phyloP scores from a whole-genome alignment of 2,888 invertebrate genomes.

The Machimus rusticus region DNA sequence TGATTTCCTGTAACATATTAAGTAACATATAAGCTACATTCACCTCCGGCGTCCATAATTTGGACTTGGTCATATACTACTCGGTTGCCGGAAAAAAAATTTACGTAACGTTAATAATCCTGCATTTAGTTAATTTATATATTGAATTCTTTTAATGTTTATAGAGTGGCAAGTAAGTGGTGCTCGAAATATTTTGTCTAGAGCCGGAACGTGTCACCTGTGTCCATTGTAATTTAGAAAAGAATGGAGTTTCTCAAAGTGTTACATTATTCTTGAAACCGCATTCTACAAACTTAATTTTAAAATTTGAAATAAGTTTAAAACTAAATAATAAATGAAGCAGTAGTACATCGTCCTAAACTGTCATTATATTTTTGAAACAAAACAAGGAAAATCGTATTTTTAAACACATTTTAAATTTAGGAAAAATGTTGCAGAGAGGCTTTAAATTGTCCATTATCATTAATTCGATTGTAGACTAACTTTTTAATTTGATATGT shows the following conservation, averaged over 20 bases:
- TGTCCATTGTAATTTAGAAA: neutral
- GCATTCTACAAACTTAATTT: neutral
- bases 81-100: conserved; percentile 53
- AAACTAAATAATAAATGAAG: neutral
- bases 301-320: neutral
- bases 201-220: neutral
- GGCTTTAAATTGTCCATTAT: neutral
- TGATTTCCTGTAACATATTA: neutral
- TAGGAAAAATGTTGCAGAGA: neutral
- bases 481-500: neutral
- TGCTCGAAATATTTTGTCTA: neutral
- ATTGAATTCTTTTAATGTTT: neutral
- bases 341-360: neutral
- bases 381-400: neutral
- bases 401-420: neutral
- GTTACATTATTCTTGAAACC: neutral
- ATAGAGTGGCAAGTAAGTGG: neutral
- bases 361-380: neutral
- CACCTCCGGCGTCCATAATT: conserved; percentile 63
- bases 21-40: conserved; percentile 53
- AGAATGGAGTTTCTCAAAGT: neutral
- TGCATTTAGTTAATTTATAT: conserved; percentile 4
- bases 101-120: conserved; percentile 40
- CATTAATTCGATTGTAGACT: neutral
- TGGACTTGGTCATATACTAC: conserved; percentile 64